Evolutionary conservation across 2,888 invertebrate species (phyloP).

Genomic region (Clivina fossor): DNA sequence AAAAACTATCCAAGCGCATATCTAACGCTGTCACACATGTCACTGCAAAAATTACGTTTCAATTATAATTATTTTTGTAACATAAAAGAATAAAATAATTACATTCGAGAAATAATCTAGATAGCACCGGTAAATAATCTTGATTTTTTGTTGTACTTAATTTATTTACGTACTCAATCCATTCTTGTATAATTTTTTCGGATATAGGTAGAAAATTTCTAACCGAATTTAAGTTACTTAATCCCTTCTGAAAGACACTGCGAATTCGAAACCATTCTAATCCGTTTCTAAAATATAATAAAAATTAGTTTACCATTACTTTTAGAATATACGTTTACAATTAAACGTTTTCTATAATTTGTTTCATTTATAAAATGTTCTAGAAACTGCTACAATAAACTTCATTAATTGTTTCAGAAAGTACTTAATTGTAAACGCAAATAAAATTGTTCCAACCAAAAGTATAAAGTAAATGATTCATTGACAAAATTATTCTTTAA

Average conservation of each 20-base stretch:
- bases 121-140: slow-evolving; percentile 71
- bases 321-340: no score
- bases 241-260: slow-evolving; percentile 75
- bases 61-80: background rate
- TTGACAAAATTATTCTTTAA: background rate
- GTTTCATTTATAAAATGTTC: no score
- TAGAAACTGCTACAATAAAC: no score
- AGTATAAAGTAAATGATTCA: slow-evolving; percentile 9
- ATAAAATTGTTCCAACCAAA: slow-evolving; percentile 27
- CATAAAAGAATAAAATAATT: slow-evolving; percentile 48
- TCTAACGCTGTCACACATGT: slow-evolving; percentile 74
- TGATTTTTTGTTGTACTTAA: slow-evolving; percentile 47
- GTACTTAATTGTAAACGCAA: no score
- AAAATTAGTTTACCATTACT: no score
- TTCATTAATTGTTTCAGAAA: no score
- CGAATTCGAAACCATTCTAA: slow-evolving; percentile 79
- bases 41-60: slow-evolving; percentile 60
- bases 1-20: slow-evolving; percentile 68
- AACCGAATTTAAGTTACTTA: slow-evolving; percentile 73
- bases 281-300: slow-evolving; percentile 69
- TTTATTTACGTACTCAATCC: slow-evolving; percentile 58
- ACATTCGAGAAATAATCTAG: slow-evolving; percentile 79
- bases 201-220: slow-evolving; percentile 65
- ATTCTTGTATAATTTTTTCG: slow-evolving; percentile 67
- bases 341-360: no score